phyloP scores from a whole-genome alignment of 2,797 vertebrate species.

The Cryptoblepharus egeriae region DNA sequence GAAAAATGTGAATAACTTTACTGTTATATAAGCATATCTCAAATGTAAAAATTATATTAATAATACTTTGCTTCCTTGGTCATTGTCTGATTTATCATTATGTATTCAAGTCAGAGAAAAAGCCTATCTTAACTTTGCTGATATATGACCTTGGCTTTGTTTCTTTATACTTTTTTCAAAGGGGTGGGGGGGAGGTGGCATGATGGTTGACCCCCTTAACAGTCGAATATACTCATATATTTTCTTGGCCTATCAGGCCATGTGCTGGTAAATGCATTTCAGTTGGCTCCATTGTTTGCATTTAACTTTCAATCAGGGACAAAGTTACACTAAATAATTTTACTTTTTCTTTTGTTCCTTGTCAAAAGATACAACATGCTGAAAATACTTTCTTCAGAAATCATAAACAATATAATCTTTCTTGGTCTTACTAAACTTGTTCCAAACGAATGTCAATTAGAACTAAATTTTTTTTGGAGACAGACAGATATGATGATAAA shows the following conservation, averaged over 20 bases:
- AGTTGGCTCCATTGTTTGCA: background rate
- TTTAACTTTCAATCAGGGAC: background rate
- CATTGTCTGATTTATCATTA: conserved; percentile 4
- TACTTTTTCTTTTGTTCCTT: background rate
- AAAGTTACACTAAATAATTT: background rate
- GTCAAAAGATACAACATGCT: background rate
- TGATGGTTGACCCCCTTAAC: background rate
- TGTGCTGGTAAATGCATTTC: background rate
- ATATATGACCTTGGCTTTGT: background rate
- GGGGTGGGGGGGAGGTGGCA: too few species aligned
- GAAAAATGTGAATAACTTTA: background rate
- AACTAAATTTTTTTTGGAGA: too few species aligned
- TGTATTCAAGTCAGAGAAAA: background rate
- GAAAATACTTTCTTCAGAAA: too few species aligned
- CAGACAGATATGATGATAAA: too few species aligned
- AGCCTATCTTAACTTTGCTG: background rate
- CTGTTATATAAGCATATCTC: background rate
- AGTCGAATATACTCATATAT: background rate
- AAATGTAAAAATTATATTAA: conserved; percentile 2
- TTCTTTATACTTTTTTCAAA: too few species aligned
- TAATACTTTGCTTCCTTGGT: background rate
- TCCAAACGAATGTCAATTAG: background rate
- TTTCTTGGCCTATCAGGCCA: background rate
- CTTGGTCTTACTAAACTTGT: background rate
- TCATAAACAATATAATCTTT: too few species aligned